Evolutionary conservation across 2,888 invertebrate species (phyloP), one percentile per base, ranked within the genome.

Genomic region (Rhopalosiphum nymphaeae): DNA sequence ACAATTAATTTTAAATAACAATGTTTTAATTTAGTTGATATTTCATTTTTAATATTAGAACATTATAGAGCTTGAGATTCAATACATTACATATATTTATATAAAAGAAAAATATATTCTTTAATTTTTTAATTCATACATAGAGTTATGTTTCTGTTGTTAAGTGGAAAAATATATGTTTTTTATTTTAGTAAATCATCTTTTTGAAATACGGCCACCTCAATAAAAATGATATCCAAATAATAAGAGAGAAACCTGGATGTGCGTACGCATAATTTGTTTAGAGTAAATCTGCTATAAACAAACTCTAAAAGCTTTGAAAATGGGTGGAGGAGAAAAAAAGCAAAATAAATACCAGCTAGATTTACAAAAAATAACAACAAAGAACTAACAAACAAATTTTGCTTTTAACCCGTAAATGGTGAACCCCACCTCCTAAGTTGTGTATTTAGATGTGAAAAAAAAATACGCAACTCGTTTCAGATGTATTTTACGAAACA

Each of bases 261-360:
- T 57, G 26, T 92, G 86, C 26, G 46, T 44, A 53, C 88, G 49
- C 67, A 53, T 92, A 92, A 92, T 92, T 92, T 88, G 49, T n/a
- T 92, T 53, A 42, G n/a, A 57, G 91, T 86, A 86, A 91, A 91
- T 91, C 91, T 57, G 53, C 42, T 42, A 88, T 67, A 78, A 88
- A 92, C 88, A 67, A 88, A 88, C 92, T 53, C 67, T 78, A 67
- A 92, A 53, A 87, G 49, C 61, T 36, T 61, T 21, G 36, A 56
- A 29, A 1, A 25, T 13, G 90, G 11, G 16, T 11, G 13, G 53
- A 13, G 53, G 44, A 29, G 49, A 87, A 26, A 13, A 26, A 29
- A 87, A 87, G 85, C 16, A 78, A 92, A 92, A 88, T 42, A 46
- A 92, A 92, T 88, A 88, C 92, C n/a, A 36, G 16, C 29, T 88